Percentiles rank a stretch among this genome's conserved stretches.
Evolutionary conservation across 2,888 invertebrate genomes (phyloP).

Genomic region (Aporophyla lueneburgensis): DNA sequence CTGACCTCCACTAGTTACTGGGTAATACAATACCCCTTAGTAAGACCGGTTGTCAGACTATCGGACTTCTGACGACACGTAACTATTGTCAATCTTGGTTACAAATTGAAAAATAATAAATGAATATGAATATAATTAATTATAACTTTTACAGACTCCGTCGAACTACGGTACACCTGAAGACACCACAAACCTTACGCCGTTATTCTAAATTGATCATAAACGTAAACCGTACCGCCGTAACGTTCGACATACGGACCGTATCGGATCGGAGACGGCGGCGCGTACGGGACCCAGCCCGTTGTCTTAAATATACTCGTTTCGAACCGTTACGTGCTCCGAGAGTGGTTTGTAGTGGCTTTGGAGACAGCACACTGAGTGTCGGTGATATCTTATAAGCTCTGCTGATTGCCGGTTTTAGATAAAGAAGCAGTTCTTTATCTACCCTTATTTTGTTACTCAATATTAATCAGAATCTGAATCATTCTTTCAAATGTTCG

Average conservation of each 20-base stretch:
- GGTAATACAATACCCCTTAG: too few species aligned
- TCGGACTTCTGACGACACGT: too few species aligned
- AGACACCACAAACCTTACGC: conserved; percentile 24
- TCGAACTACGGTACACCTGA: neutral
- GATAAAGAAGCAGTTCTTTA: neutral
- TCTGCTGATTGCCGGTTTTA: neutral
- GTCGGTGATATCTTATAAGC: neutral
- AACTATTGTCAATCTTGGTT: too few species aligned
- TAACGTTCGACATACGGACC: conserved; percentile 54
- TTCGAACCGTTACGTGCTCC: conserved; percentile 38
- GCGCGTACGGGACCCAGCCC: conserved; percentile 54
- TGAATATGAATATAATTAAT: neutral
- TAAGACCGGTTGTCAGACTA: too few species aligned
- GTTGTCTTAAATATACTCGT: conserved; percentile 60
- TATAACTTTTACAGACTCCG: neutral
- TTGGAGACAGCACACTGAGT: conserved; percentile 6
- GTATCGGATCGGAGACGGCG: conserved; percentile 51
- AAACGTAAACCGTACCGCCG: conserved; percentile 27
- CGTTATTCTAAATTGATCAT: conserved; percentile 52
- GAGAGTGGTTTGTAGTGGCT: conserved; percentile 31
- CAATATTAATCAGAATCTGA: too few species aligned
- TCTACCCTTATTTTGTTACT: too few species aligned
- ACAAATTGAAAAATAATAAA: too few species aligned
- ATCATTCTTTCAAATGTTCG: too few species aligned
- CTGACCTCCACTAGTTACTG: too few species aligned